A percentile compares a stretch with the other conserved stretches of the same genome.
phyloP scores from a whole-genome alignment of 92 coral and sea anemone species.

The Parazoanthus swiftii region DNA sequence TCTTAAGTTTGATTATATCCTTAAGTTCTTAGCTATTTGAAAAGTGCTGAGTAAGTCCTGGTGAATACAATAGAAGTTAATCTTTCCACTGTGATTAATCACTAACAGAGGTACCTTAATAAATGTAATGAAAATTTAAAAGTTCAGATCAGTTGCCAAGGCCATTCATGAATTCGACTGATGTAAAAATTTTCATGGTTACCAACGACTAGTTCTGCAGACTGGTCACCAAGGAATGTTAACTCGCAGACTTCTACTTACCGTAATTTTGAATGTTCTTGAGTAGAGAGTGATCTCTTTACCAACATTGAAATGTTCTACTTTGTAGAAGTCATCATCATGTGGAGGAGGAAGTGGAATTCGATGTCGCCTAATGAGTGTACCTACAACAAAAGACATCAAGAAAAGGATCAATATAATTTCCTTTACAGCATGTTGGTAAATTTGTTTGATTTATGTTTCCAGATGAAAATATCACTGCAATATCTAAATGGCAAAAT shows the following conservation, averaged over 20 bases:
- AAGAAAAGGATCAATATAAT: neutral
- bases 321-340: slow-evolving; percentile 93
- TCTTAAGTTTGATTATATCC: too few relatives aligned
- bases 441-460: neutral
- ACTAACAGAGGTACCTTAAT: too few relatives aligned
- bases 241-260: slow-evolving; percentile 36
- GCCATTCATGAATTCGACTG: too few relatives aligned
- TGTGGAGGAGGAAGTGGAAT: slow-evolving; percentile 93
- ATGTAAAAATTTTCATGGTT: too few relatives aligned
- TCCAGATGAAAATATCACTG: neutral
- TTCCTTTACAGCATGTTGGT: neutral
- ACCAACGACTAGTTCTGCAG: too few relatives aligned
- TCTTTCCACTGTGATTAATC: too few relatives aligned
- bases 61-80: too few relatives aligned
- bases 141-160: too few relatives aligned
- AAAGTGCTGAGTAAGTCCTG: too few relatives aligned
- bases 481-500: neutral
- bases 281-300: slow-evolving; percentile 89
- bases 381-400: slow-evolving; percentile 57
- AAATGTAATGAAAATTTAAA: too few relatives aligned
- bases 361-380: slow-evolving; percentile 95
- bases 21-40: too few relatives aligned
- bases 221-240: too few relatives aligned
- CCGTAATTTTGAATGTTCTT: slow-evolving; percentile 87
- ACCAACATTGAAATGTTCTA: slow-evolving; percentile 97